Evolutionary conservation across 2,888 invertebrate genomes (phyloP).

Genomic region (Ceraclea dissimilis): DNA sequence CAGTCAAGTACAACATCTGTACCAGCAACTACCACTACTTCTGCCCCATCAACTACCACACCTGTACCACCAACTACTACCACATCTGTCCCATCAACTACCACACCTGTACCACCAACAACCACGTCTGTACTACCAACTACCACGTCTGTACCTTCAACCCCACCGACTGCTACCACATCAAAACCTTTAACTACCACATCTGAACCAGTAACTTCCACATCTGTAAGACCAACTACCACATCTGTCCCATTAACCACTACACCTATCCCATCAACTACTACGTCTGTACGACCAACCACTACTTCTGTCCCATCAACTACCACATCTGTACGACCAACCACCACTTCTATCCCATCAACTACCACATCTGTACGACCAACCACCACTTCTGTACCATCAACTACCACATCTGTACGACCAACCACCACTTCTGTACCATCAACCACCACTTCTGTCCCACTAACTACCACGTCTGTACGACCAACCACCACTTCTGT

Average conservation of each 20-base stretch:
- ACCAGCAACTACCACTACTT: no score
- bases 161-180: not conserved
- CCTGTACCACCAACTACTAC: not conserved
- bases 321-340: no score
- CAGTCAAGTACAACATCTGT: no score
- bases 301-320: no score
- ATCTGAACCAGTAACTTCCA: not conserved
- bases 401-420: not conserved
- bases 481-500: constrained; percentile 3
- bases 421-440: constrained; percentile 10
- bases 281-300: not conserved
- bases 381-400: no score
- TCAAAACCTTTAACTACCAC: constrained; percentile 1
- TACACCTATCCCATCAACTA: not conserved
- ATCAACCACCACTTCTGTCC: constrained; percentile 13
- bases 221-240: not conserved
- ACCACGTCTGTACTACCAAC: not conserved
- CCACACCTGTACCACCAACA: constrained; percentile 2
- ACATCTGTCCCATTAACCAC: not conserved
- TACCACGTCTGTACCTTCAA: no score
- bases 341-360: no score
- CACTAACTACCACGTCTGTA: not conserved
- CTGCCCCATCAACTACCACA: no score
- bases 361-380: no score
- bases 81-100: not conserved